These are phyloP conservation scores for Acanthornis magna DNA, from an alignment of 2,797 vertebrate species.

Conservation along the genomic window DNA sequence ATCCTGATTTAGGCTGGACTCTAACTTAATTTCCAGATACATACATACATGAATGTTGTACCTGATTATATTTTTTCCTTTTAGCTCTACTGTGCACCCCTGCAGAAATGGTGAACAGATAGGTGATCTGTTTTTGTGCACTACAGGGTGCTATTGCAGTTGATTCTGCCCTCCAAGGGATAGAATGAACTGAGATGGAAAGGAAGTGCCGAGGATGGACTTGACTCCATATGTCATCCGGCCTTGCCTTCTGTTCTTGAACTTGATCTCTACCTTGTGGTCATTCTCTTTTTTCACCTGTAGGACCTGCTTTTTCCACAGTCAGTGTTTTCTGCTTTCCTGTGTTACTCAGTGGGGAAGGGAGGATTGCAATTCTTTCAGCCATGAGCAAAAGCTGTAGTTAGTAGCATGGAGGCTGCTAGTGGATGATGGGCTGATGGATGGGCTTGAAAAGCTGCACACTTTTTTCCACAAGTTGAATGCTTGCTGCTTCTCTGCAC, in stretches of 20 bases:
- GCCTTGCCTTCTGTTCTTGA: not conserved
- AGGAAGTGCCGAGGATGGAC: not conserved
- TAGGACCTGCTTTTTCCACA: not conserved
- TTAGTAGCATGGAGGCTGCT: not conserved
- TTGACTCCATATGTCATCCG: not conserved
- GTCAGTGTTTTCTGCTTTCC: not conserved
- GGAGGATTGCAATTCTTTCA: not conserved
- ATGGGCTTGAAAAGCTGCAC: not conserved
- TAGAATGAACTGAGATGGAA: not conserved
- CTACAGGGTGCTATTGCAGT: not conserved
- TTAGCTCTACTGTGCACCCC: not conserved
- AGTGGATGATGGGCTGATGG: not conserved
- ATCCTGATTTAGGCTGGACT: not conserved
- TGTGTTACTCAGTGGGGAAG: not conserved
- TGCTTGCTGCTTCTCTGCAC: not conserved
- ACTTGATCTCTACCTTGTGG: not conserved
- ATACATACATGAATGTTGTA: not conserved
- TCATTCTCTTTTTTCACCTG: not conserved
- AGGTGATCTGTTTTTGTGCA: not conserved
- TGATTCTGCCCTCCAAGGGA: not conserved
- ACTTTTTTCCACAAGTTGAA: not conserved
- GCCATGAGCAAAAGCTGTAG: not conserved
- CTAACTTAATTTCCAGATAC: not conserved
- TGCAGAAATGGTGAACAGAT: not conserved
- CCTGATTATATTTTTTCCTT: not conserved